Conservation (phyloP, 2,888 invertebrate species). For the Nephrotoma flavescens region DNA sequence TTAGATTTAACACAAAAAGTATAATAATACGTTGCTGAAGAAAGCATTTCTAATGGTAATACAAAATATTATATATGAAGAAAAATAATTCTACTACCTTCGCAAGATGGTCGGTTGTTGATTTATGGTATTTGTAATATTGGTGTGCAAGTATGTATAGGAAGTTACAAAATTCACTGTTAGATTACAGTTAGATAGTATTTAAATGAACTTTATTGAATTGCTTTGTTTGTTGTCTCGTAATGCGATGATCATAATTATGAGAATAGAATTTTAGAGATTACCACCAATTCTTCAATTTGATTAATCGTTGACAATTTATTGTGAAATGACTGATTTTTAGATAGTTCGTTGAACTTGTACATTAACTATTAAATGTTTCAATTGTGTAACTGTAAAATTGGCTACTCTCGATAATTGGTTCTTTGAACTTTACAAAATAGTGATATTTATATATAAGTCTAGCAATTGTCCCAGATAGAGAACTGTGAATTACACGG, state of each 20-base stretch:
- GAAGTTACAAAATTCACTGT: constrained; percentile 4
- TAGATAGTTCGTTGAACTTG: not conserved
- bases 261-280: not conserved
- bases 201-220: not conserved
- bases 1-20: constrained; percentile 5
- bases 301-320: not conserved
- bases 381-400: not conserved
- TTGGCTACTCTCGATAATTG: not conserved
- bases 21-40: not conserved
- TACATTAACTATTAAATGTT: not conserved
- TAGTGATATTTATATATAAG: not conserved
- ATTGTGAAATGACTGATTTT: not conserved
- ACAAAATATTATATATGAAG: not conserved
- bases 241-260: not conserved
- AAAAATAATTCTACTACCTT: not conserved
- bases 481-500: not conserved
- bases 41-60: constrained; percentile 4
- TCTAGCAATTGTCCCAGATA: not conserved
- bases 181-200: constrained; percentile 3
- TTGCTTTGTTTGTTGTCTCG: not conserved
- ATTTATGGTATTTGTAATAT: not conserved
- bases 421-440: not conserved
- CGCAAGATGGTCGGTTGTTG: not conserved
- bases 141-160: not conserved
- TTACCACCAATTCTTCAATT: not conserved